Evolutionary conservation across 2,113 vertebrate species (phyloP), one percentile per base, ranked within the genome.

Genomic region (Blennius ocellaris): DNA sequence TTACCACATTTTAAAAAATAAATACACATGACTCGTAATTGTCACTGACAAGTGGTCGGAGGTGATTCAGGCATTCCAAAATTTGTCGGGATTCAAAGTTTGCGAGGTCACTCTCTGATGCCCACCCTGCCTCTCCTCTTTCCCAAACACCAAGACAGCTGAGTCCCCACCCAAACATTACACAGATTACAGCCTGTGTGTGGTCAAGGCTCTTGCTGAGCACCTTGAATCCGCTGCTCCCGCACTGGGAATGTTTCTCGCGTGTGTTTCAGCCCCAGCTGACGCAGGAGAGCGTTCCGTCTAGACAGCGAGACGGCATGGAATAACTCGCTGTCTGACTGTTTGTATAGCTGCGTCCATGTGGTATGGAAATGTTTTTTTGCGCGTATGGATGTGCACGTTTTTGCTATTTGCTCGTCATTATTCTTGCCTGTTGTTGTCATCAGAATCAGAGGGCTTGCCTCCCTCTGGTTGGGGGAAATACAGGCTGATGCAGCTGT

Each of bases 141-240:
- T 86, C 60, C 49, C 30, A 17, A 63, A 84, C 71, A 57, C 52
- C 67, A 71, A 45, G 83, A 79, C 91, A 91, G 81, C 87, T 90
- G 91, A 37, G 11, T 48, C 52, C 67, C 64, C 51, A 21, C 37
- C 65, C 43, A 5, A 16, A 57, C 68, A 76, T 65, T 39, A 40
- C 15, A 11, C 44, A 21, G 60, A 63, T 72, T 63, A 64, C 8
- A 64, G 43, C n/a, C 16, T 41, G 78, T 69, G 58, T 81, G 78
- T 70, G 65, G 77, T 79, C 73, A 67, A 67, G 43, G 21, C 37
- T 39, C 51, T 58, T 3, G 21, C 55, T 59, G 30, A 63, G 40
- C 64, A 15, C 80, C 69, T 80, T 44, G 62, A 69, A 38, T 87
- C 87, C 84, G 82, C 88, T 85, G 84, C 78, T 69, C 5, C 11